phyloP scores from a whole-genome alignment of 2,888 invertebrate species.

The Dendrolimus houi region DNA sequence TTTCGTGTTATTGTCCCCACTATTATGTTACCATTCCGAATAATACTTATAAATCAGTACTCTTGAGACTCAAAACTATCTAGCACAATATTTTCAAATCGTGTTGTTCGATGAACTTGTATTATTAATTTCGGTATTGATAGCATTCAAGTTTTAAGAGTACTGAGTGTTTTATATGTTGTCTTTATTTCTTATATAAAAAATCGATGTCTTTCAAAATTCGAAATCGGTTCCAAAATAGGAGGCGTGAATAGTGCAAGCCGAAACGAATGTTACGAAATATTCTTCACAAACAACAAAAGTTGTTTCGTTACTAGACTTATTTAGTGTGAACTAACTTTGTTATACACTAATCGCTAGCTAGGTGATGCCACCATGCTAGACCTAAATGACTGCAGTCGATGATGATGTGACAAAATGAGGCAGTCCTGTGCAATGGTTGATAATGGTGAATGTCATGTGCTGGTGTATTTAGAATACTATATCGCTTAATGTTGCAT shows the following conservation, averaged over 20 bases:
- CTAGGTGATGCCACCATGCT: slow-evolving; percentile 70
- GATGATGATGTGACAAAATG: slow-evolving; percentile 55
- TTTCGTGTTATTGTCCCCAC: slow-evolving; percentile 42
- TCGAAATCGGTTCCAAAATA: slow-evolving; percentile 61
- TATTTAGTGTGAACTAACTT: slow-evolving; percentile 29
- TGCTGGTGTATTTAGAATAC: slow-evolving; percentile 48
- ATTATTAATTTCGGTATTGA: no score
- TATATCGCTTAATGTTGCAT: slow-evolving; percentile 17
- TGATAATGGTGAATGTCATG: slow-evolving; percentile 61
- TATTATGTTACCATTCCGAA: slow-evolving; percentile 63
- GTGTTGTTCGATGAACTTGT: neutral
- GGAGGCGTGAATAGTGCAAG: slow-evolving; percentile 51
- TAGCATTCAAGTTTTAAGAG: neutral
- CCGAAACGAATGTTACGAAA: slow-evolving; percentile 34
- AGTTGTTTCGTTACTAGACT: slow-evolving; percentile 16
- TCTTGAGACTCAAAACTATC: slow-evolving; percentile 7
- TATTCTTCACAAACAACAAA: slow-evolving; percentile 36
- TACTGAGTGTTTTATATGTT: neutral
- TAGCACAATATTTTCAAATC: slow-evolving; percentile 1
- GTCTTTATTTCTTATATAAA: neutral
- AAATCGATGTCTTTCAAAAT: slow-evolving; percentile 11
- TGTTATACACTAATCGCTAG: slow-evolving; percentile 61
- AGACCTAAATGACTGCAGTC: slow-evolving; percentile 63
- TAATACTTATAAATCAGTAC: slow-evolving; percentile 8
- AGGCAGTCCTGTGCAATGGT: slow-evolving; percentile 71